A percentile compares a stretch with the other conserved stretches of the same genome.
These are phyloP conservation scores for Eurypyga helias DNA, from an alignment of 2,113 vertebrate genomes.

Conservation along the genomic window DNA sequence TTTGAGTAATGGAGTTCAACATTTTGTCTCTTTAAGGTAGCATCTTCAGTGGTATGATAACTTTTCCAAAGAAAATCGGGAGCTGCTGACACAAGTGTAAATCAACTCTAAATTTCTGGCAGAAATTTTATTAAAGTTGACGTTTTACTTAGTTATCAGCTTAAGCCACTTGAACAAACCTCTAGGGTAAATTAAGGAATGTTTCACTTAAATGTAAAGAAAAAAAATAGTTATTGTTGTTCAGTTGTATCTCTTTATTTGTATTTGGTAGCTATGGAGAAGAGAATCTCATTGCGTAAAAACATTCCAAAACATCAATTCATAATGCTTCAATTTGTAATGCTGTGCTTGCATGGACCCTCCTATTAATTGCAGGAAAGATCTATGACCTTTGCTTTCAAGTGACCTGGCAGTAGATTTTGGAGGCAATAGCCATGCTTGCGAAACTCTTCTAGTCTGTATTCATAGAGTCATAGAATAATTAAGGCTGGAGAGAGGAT, in stretches of 20 bases:
- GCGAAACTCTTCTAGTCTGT: not conserved
- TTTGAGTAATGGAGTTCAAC: not conserved
- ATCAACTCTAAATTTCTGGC: not conserved
- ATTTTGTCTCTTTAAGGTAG: not conserved
- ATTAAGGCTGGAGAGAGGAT: not conserved
- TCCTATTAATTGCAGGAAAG: not conserved
- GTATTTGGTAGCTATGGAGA: slow-evolving; percentile 1
- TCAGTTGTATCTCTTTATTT: not conserved
- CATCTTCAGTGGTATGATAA: not conserved
- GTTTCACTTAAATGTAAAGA: not conserved
- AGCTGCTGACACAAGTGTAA: not conserved
- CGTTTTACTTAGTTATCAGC: not conserved
- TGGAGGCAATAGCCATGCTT: not conserved
- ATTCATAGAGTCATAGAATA: not conserved
- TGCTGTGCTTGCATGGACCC: not conserved
- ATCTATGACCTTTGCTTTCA: not conserved
- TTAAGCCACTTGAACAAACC: not conserved
- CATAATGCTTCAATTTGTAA: not conserved
- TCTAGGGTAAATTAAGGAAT: not conserved
- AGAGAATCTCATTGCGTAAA: not conserved
- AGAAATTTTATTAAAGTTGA: not conserved
- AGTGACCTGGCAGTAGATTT: not conserved
- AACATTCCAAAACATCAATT: not conserved
- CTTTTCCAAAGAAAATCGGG: not conserved
- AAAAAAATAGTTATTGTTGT: not conserved